Percentiles rank a stretch among this genome's conserved stretches.
These are phyloP conservation scores for Nephrotoma guestfalica DNA, from an alignment of 2,888 invertebrate species.

Conservation along the genomic window DNA sequence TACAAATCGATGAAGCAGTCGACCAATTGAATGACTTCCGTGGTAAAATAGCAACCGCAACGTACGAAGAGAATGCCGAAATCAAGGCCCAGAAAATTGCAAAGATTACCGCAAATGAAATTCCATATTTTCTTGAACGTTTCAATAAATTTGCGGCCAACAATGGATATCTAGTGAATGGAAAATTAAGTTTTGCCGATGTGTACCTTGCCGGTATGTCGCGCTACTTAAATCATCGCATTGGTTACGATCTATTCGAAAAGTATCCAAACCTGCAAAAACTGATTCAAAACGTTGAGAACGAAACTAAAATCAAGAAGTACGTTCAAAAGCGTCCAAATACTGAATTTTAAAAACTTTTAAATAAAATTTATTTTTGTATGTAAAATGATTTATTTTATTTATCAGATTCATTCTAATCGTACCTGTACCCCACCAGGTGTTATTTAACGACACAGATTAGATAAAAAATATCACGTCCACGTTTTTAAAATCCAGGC, in stretches of 20 bases:
- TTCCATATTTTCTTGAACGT: neutral
- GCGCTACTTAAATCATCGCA: neutral
- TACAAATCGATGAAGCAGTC: neutral
- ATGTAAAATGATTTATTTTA: too few species aligned
- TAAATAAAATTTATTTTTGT: too few species aligned
- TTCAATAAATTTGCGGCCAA: neutral
- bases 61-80: neutral
- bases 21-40: neutral
- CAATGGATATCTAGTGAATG: neutral
- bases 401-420: too few species aligned
- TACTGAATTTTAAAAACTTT: neutral
- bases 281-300: neutral
- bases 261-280: neutral
- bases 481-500: too few species aligned
- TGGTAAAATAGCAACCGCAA: neutral
- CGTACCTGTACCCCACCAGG: too few species aligned
- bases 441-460: too few species aligned
- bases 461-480: too few species aligned
- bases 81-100: neutral
- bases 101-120: neutral
- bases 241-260: neutral
- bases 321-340: neutral
- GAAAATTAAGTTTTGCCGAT: neutral
- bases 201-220: neutral
- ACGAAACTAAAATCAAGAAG: neutral